Percentiles rank a stretch among this genome's conserved stretches.
Conservation (phyloP, 2,797 vertebrate species). For the Dallia pectoralis region DNA sequence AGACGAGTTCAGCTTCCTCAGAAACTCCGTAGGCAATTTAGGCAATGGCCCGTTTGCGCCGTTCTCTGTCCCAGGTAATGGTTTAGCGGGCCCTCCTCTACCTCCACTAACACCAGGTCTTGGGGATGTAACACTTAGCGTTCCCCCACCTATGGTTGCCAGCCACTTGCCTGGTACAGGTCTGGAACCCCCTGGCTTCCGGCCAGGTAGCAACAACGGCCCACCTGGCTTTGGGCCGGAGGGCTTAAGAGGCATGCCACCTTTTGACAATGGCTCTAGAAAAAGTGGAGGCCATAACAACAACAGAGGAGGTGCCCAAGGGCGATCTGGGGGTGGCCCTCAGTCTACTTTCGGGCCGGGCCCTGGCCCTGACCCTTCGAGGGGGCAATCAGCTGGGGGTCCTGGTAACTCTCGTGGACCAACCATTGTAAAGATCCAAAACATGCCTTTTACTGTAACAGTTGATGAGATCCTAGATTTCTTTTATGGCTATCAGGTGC, state of each 20-base stretch:
- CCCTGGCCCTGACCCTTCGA: constrained; percentile 79
- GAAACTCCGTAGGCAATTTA: constrained; percentile 83
- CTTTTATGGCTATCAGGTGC: constrained; percentile 97
- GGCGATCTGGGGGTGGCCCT: constrained; percentile 60
- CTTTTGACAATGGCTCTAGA: constrained; percentile 78
- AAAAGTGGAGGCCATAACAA: constrained; percentile 77
- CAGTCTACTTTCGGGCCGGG: constrained; percentile 80
- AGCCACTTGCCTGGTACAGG: constrained; percentile 82
- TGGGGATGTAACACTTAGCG: constrained; percentile 79
- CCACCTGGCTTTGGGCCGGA: constrained; percentile 79
- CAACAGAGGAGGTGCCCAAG: constrained; percentile 56
- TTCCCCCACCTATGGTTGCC: constrained; percentile 81
- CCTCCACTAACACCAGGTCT: constrained; percentile 86
- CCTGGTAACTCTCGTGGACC: constrained; percentile 85
- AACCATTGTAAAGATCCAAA: constrained; percentile 95
- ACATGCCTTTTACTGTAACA: constrained; percentile 98
- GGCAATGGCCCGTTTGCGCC: constrained; percentile 88
- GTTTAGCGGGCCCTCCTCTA: constrained; percentile 87
- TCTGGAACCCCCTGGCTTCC: constrained; percentile 88
- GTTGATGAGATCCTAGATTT: constrained; percentile 99
- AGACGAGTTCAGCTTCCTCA: constrained; percentile 89
- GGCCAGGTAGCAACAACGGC: constrained; percentile 78
- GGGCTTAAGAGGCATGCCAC: constrained; percentile 74
- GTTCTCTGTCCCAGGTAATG: constrained; percentile 84
- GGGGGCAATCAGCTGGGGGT: constrained; percentile 81